phyloP scores from a whole-genome alignment of 2,888 invertebrate genomes.

The Brachycybe producta region DNA sequence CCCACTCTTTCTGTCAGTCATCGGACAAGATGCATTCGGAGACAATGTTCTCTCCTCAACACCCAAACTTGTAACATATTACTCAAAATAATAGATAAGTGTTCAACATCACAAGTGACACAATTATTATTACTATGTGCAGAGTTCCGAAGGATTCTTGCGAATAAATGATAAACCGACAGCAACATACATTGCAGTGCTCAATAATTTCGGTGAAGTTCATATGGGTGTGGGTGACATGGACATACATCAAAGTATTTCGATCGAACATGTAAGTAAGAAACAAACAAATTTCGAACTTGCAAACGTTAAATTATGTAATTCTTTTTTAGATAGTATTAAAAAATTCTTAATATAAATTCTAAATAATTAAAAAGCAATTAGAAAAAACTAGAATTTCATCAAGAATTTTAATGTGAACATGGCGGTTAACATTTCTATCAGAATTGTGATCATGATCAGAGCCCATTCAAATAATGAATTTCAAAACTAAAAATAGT shows the following conservation, averaged over 20 bases:
- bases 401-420: too few relatives aligned
- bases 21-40: conserved; percentile 53
- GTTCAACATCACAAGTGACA: too few relatives aligned
- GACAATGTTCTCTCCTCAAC: conserved; percentile 28
- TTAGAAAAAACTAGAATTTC: too few relatives aligned
- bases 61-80: conserved; percentile 32
- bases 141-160: conserved; percentile 31
- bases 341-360: not conserved
- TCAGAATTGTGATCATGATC: too few relatives aligned
- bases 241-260: conserved; percentile 58
- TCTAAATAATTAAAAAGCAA: too few relatives aligned
- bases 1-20: conserved; percentile 54
- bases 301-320: not conserved
- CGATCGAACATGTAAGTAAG: conserved; percentile 46
- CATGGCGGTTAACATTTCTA: too few relatives aligned
- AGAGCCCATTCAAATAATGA: too few relatives aligned
- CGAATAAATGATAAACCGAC: conserved; percentile 40
- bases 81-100: too few relatives aligned
- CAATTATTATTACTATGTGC: not conserved
- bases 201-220: conserved; percentile 59
- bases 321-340: not conserved
- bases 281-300: not conserved
- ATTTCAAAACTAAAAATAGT: too few relatives aligned
- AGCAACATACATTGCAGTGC: conserved; percentile 60
- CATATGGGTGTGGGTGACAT: conserved; percentile 70